phyloP scores from a whole-genome alignment of 2,888 invertebrate genomes.

The Leucoma salicis region DNA sequence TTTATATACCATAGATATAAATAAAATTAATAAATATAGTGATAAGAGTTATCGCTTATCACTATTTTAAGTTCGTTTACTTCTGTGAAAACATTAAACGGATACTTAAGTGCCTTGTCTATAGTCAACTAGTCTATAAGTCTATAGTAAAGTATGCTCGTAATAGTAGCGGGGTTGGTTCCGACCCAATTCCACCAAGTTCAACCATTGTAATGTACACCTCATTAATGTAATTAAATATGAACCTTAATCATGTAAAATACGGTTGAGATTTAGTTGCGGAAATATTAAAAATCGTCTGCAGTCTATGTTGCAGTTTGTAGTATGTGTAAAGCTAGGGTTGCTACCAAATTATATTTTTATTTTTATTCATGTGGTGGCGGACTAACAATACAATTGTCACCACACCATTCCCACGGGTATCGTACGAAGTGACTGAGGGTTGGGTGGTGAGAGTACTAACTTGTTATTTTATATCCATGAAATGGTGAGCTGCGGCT shows the following conservation, averaged over 20 bases:
- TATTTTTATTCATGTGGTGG: neutral
- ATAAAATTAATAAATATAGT: no score
- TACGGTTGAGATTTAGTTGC: conserved; percentile 25
- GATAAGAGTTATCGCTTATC: no score
- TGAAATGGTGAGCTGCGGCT: no score
- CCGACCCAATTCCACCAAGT: conserved; percentile 52
- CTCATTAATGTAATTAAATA: conserved; percentile 7
- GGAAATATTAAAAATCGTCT: conserved; percentile 29
- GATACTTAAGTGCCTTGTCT: no score
- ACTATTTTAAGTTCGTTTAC: no score
- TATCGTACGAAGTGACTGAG: neutral
- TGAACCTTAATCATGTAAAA: conserved; percentile 18
- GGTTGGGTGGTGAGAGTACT: no score
- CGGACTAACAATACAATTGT: neutral
- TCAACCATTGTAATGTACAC: conserved; percentile 19
- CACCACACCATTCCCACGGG: neutral
- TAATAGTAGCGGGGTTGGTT: conserved; percentile 42
- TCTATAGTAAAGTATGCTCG: conserved; percentile 16
- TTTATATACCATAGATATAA: no score
- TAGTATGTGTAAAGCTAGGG: conserved; percentile 33
- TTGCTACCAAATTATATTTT: conserved; percentile 4
- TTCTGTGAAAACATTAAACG: no score
- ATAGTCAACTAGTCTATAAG: no score
- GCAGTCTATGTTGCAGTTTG: conserved; percentile 34
- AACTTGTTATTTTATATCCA: no score